A percentile compares a stretch with the other conserved stretches of the same genome.
These are phyloP conservation scores for Perizoma affinitatum DNA, from an alignment of 2,888 invertebrate genomes.

Conservation along the genomic window DNA sequence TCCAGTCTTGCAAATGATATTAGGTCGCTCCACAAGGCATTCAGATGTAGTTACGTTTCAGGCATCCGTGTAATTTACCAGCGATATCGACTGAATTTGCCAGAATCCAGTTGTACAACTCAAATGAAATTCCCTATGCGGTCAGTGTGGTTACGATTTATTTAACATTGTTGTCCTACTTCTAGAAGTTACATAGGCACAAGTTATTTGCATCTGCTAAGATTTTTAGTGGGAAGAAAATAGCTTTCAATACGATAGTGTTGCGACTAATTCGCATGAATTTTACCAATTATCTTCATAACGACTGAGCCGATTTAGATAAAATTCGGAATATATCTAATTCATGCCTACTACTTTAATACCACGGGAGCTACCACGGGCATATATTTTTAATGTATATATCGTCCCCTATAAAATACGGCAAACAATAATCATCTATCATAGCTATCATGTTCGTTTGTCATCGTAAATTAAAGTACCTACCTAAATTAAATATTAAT, in stretches of 20 bases:
- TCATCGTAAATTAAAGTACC: slow-evolving; percentile 22
- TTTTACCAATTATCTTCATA: no score
- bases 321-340: no score
- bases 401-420: slow-evolving; percentile 9
- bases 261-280: no score
- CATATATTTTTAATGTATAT: no score
- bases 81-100: slow-evolving; percentile 32
- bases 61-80: slow-evolving; percentile 51
- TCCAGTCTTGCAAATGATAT: slow-evolving; percentile 13
- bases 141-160: slow-evolving; percentile 11
- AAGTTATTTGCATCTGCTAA: no score
- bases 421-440: slow-evolving; percentile 15
- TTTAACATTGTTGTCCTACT: slow-evolving; percentile 2
- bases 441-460: slow-evolving; percentile 16
- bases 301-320: no score
- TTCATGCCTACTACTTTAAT: no score
- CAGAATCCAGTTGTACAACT: slow-evolving; percentile 30
- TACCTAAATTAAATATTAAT: slow-evolving; percentile 35
- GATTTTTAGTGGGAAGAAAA: no score
- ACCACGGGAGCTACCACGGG: no score
- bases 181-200: no score
- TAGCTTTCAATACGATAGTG: no score
- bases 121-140: slow-evolving; percentile 35
- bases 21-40: slow-evolving; percentile 7
- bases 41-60: slow-evolving; percentile 33